Percentiles rank a stretch among this genome's conserved stretches.
These are phyloP conservation scores for Pomatorhinus ruficollis DNA, from an alignment of 2,113 vertebrate species.

Conservation along the genomic window DNA sequence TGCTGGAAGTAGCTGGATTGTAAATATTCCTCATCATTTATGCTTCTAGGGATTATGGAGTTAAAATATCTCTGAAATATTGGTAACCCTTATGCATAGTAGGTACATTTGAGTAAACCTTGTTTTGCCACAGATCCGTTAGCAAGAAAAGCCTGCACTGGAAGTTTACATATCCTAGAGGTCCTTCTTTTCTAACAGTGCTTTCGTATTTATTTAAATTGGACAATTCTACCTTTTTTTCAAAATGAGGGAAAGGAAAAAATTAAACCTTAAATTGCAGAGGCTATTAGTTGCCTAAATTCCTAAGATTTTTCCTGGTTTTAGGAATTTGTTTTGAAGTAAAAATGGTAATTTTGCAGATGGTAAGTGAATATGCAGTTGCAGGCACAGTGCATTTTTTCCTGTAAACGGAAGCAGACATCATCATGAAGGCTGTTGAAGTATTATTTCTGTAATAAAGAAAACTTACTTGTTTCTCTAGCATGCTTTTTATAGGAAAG, in stretches of 20 bases:
- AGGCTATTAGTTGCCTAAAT: neutral
- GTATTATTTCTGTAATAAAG: neutral
- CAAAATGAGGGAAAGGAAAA: neutral
- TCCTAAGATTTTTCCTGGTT: neutral
- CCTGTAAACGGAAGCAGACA: neutral
- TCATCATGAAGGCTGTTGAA: neutral
- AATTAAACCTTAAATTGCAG: neutral
- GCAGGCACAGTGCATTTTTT: neutral
- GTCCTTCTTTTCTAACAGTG: neutral
- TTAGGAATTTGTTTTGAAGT: neutral
- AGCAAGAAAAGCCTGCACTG: neutral
- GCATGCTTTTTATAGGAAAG: neutral
- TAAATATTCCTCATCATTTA: neutral
- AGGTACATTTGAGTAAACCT: neutral
- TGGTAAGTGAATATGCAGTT: neutral
- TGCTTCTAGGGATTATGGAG: neutral
- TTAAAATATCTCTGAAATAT: neutral
- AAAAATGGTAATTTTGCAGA: slow-evolving; percentile 3
- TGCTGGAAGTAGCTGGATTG: neutral
- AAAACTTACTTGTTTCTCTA: neutral
- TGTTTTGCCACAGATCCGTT: neutral
- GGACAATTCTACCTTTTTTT: neutral
- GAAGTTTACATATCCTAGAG: neutral
- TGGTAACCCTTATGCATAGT: neutral
- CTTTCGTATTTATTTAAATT: neutral